These are phyloP conservation scores for Pyrrhosoma nymphula DNA, from an alignment of 2,888 invertebrate genomes.

Conservation along the genomic window DNA sequence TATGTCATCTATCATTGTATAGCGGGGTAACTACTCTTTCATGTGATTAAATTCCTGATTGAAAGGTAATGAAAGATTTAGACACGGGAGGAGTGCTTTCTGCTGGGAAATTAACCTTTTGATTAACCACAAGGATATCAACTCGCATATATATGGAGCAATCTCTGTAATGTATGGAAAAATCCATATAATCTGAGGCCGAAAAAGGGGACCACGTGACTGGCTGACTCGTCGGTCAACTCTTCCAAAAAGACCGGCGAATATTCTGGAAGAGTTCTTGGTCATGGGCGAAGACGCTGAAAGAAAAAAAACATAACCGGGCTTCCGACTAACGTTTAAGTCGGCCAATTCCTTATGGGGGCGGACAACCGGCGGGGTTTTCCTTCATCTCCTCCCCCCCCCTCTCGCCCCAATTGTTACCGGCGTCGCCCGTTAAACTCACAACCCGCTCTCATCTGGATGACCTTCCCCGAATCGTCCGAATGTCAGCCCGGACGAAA, in stretches of 20 bases:
- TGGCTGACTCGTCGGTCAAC: not conserved
- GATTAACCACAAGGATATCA: too few relatives aligned
- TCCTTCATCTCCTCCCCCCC: not conserved
- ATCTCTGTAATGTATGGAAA: too few relatives aligned
- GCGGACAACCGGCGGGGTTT: not conserved
- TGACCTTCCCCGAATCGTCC: conserved; percentile 48
- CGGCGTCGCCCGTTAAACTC: not conserved
- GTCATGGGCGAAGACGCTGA: not conserved
- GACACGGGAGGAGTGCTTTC: too few relatives aligned
- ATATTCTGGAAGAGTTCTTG: not conserved
- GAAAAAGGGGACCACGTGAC: too few relatives aligned
- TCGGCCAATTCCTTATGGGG: not conserved
- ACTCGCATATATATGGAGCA: too few relatives aligned
- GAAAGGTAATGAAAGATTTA: too few relatives aligned
- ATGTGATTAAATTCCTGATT: too few relatives aligned
- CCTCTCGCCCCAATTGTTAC: conserved; percentile 1
- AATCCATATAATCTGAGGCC: too few relatives aligned
- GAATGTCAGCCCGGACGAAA: conserved; percentile 18
- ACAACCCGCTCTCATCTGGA: not conserved
- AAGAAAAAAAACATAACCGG: too few relatives aligned
- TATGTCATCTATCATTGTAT: too few relatives aligned
- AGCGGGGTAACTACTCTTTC: too few relatives aligned
- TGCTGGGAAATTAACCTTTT: too few relatives aligned
- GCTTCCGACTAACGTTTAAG: not conserved
- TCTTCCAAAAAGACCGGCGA: not conserved